Conservation (phyloP, 2,113 vertebrate species). For the Rhagologus leucostigma region DNA sequence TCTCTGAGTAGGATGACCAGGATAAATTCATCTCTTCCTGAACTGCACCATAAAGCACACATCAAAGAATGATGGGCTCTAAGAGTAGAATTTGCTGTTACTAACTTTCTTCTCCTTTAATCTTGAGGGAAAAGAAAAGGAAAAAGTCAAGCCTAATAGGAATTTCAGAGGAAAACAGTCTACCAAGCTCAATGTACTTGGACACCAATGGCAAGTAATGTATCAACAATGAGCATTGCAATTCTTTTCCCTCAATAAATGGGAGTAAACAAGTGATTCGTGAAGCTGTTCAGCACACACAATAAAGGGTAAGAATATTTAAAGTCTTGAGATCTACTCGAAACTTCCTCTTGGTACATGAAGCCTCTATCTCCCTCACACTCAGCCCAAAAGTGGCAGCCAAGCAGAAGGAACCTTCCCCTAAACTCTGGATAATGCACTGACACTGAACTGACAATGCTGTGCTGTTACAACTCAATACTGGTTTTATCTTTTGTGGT, state of each 20-base stretch:
- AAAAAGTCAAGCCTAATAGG: neutral
- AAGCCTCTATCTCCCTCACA: neutral
- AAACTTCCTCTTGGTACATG: neutral
- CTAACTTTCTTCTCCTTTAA: constrained; percentile 87
- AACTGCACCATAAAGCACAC: neutral
- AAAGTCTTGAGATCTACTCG: neutral
- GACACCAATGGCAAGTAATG: neutral
- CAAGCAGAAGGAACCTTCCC: neutral
- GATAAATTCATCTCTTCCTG: neutral
- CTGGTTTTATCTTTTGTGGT: neutral
- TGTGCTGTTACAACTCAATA: neutral
- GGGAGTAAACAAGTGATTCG: neutral
- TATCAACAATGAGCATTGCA: neutral
- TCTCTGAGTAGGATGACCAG: neutral
- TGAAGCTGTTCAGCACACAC: neutral
- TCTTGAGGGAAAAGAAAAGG: constrained; percentile 68
- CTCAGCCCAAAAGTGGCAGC: neutral
- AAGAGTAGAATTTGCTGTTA: constrained; percentile 93
- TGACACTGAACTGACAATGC: neutral
- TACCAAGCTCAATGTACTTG: neutral
- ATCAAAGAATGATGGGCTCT: constrained; percentile 27
- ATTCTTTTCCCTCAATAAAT: neutral
- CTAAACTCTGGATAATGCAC: neutral
- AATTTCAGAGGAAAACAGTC: neutral
- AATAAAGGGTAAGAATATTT: neutral